phyloP scores from a whole-genome alignment of 2,888 invertebrate genomes.

The Zhuqinia jingwanae region DNA sequence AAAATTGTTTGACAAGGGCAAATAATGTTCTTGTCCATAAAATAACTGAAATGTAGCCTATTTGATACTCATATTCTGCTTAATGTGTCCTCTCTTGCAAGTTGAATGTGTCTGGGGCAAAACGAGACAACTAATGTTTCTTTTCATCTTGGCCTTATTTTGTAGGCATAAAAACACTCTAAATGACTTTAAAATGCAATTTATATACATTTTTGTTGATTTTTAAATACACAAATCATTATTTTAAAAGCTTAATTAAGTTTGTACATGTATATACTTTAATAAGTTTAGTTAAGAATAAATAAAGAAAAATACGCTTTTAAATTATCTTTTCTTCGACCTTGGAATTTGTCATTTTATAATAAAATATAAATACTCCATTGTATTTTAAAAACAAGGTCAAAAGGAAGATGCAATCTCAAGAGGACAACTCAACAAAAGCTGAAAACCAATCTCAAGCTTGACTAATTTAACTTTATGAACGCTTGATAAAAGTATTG shows the following conservation, averaged over 20 bases:
- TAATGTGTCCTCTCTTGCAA: not conserved
- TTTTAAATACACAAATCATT: not conserved
- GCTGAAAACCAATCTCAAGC: too few species aligned
- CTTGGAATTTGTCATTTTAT: too few species aligned
- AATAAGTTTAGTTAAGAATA: not conserved
- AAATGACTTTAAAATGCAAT: slow-evolving; percentile 27
- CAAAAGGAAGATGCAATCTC: too few species aligned
- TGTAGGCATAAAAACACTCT: not conserved
- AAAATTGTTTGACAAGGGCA: not conserved
- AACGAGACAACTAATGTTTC: not conserved
- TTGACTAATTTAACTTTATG: too few species aligned
- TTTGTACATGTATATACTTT: not conserved
- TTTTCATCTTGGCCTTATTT: not conserved
- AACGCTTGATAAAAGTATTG: too few species aligned
- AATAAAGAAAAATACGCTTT: too few species aligned
- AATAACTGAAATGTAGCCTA: not conserved
- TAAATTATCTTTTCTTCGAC: too few species aligned
- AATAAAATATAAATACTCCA: too few species aligned
- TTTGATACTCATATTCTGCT: slow-evolving; percentile 14
- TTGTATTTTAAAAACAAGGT: too few species aligned
- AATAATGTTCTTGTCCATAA: not conserved
- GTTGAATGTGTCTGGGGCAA: not conserved
- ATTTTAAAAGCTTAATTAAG: slow-evolving; percentile 5
- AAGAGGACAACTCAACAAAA: too few species aligned
- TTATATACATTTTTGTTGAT: slow-evolving; percentile 25